A percentile compares a stretch with the other conserved stretches of the same genome.
phyloP scores from a whole-genome alignment of 2,797 vertebrate species.

The Myotis findleyi region DNA sequence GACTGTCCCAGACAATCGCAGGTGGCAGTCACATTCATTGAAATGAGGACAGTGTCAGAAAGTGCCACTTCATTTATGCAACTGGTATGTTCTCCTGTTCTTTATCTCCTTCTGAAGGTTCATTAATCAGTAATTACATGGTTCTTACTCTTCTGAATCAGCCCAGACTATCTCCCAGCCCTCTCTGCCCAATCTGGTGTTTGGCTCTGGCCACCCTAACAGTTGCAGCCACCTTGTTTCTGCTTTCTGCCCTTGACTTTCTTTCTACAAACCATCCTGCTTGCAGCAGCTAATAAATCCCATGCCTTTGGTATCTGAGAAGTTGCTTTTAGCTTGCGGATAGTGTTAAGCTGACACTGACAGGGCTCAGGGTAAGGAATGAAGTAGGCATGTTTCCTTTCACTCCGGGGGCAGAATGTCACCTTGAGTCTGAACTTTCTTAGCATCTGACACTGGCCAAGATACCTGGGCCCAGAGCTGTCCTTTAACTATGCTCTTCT shows the following conservation, averaged over 20 bases:
- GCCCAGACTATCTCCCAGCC: background rate
- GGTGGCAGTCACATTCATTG: background rate
- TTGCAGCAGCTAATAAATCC: background rate
- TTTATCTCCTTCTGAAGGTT: background rate
- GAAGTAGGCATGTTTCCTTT: background rate
- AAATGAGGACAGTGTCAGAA: background rate
- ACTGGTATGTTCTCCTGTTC: background rate
- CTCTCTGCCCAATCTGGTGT: background rate
- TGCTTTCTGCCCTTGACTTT: background rate
- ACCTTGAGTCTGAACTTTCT: background rate
- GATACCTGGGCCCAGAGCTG: background rate
- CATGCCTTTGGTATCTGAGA: background rate
- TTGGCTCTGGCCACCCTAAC: background rate
- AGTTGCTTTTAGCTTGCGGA: background rate
- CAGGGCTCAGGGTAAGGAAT: background rate
- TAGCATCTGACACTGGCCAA: background rate
- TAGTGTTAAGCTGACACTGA: background rate
- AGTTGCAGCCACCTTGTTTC: background rate
- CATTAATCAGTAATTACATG: background rate
- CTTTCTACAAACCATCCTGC: background rate
- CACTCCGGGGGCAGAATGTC: background rate
- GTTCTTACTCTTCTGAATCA: background rate
- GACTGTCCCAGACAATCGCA: background rate
- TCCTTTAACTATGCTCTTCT: background rate
- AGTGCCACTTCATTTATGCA: background rate